These are phyloP conservation scores for Tetragonula clypearis DNA, from an alignment of 1,140 invertebrate species.

Conservation along the genomic window DNA sequence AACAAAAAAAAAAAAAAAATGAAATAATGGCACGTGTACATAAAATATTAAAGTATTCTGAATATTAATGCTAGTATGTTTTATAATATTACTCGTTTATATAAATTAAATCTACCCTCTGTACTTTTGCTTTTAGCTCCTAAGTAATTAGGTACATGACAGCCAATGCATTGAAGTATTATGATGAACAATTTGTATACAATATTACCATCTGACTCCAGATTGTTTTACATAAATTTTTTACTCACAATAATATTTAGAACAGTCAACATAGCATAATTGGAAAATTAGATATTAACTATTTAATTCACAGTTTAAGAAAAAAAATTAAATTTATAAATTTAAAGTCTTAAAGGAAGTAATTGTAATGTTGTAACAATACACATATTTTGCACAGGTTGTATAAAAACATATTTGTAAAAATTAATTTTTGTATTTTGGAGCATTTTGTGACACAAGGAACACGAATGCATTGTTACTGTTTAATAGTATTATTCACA, in stretches of 20 bases:
- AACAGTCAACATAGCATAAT: constrained; percentile 8
- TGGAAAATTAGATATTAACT: neutral
- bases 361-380: neutral
- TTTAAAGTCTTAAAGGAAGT: neutral
- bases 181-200: constrained; percentile 11
- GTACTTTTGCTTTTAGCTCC: constrained; percentile 49
- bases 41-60: constrained; percentile 43
- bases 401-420: constrained; percentile 29
- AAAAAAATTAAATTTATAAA: neutral
- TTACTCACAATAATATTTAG: neutral
- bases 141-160: constrained; percentile 34
- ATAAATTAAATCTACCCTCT: constrained; percentile 37
- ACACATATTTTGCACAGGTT: constrained; percentile 24
- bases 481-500: constrained; percentile 43
- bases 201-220: constrained; percentile 17
- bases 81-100: constrained; percentile 39
- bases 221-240: constrained; percentile 24
- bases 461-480: constrained; percentile 31
- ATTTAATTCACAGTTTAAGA: neutral
- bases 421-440: constrained; percentile 21
- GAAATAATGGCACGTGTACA: constrained; percentile 35
- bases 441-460: constrained; percentile 18
- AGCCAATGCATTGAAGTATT: constrained; percentile 39
- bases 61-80: constrained; percentile 50
- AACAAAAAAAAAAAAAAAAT: constrained; percentile 8